A percentile compares a stretch with the other conserved stretches of the same genome.
Evolutionary conservation across 1,140 invertebrate species (phyloP).

Genomic region (Hycleus cichorii): DNA sequence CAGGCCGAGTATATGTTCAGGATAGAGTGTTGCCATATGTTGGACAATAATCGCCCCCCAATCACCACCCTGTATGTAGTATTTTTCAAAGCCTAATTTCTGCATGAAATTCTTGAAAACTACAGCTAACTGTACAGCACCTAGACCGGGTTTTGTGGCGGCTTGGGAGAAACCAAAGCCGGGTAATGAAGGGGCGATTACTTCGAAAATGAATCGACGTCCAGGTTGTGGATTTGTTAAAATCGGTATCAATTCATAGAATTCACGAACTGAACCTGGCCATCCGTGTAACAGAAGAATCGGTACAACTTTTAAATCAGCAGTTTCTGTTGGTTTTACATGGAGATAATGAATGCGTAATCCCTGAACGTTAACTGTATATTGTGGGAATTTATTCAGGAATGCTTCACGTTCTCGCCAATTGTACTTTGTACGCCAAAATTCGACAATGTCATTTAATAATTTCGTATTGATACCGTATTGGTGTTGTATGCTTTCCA

Average conservation of each 20-base stretch:
- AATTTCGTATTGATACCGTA: conserved; percentile 71
- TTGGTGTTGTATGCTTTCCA: conserved; percentile 62
- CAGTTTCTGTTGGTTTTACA: conserved; percentile 47
- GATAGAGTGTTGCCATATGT: conserved; percentile 58
- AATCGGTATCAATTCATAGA: conserved; percentile 72
- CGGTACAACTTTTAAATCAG: conserved; percentile 41
- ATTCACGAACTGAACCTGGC: conserved; percentile 84
- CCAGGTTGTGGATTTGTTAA: conserved; percentile 50
- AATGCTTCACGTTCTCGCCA: conserved; percentile 60
- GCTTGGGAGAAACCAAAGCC: conserved; percentile 77
- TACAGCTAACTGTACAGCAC: conserved; percentile 55
- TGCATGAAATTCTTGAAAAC: conserved; percentile 81
- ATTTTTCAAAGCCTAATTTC: conserved; percentile 67
- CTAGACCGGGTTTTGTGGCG: conserved; percentile 54
- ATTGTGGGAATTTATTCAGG: conserved; percentile 68
- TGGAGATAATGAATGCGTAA: conserved; percentile 53
- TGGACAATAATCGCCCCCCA: conserved; percentile 62
- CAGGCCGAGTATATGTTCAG: conserved; percentile 58
- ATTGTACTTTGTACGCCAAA: conserved; percentile 71
- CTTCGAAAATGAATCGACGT: conserved; percentile 66
- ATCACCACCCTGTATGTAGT: conserved; percentile 80
- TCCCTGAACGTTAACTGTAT: conserved; percentile 61
- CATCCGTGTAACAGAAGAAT: conserved; percentile 80
- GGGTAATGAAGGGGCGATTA: conserved; percentile 63
- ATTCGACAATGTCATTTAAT: conserved; percentile 62